Percentiles rank a stretch among this genome's conserved stretches.
phyloP scores from a whole-genome alignment of 2,113 vertebrate genomes.

The Argyrosomus japonicus region DNA sequence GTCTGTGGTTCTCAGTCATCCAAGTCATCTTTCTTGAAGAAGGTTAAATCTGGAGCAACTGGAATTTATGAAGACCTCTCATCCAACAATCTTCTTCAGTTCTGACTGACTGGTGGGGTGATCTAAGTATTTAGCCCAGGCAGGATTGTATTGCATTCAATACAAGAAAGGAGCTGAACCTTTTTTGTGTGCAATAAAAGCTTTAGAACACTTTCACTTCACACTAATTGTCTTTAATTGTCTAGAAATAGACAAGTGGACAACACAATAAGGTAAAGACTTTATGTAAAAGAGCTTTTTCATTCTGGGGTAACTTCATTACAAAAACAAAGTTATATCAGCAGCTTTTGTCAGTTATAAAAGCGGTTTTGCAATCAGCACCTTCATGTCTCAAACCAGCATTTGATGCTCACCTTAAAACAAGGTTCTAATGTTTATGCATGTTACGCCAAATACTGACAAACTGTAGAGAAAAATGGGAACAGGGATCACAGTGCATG shows the following conservation, averaged over 20 bases:
- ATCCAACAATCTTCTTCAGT: too few species aligned
- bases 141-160: too few species aligned
- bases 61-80: too few species aligned
- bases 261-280: neutral
- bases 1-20: too few species aligned
- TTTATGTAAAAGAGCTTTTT: neutral
- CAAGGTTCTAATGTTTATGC: neutral
- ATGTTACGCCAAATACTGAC: neutral
- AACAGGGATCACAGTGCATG: neutral
- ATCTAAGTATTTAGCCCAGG: too few species aligned
- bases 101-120: too few species aligned
- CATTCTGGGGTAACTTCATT: neutral
- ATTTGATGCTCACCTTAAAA: neutral
- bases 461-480: too few species aligned
- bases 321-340: neutral
- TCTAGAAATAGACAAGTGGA: neutral
- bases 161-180: too few species aligned
- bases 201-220: too few species aligned
- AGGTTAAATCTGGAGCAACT: too few species aligned
- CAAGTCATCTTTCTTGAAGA: too few species aligned
- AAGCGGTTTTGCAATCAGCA: neutral
- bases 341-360: constrained; percentile 16
- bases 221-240: neutral
- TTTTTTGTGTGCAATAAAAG: too few species aligned
- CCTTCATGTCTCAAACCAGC: neutral